These are phyloP conservation scores for Sebastolobus altivelis DNA, from an alignment of 2,797 vertebrate species.

Conservation along the genomic window DNA sequence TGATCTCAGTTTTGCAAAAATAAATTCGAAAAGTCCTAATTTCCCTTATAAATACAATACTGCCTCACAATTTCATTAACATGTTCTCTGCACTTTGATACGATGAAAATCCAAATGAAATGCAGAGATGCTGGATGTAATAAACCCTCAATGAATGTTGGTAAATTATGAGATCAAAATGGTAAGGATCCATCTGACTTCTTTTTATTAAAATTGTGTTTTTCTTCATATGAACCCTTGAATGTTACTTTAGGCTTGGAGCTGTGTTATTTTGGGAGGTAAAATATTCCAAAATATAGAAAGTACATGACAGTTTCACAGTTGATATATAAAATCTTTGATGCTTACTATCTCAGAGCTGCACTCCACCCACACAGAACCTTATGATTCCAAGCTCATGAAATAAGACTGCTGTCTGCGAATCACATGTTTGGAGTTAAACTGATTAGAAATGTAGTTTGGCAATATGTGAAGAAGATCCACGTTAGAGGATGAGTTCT, in stretches of 20 bases:
- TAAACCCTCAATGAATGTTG: background rate
- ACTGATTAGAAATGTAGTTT: slow-evolving; percentile 39
- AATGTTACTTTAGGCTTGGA: slow-evolving; percentile 7
- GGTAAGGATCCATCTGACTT: slow-evolving; percentile 1
- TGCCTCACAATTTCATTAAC: background rate
- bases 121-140: background rate
- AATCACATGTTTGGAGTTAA: slow-evolving; percentile 47
- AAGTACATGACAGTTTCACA: slow-evolving; percentile 19
- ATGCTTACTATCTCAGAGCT: slow-evolving; percentile 34
- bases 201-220: slow-evolving; percentile 24
- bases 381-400: slow-evolving; percentile 34
- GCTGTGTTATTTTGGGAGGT: slow-evolving; percentile 24
- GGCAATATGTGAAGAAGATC: slow-evolving; percentile 13
- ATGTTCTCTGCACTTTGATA: background rate
- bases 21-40: background rate
- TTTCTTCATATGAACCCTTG: background rate
- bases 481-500: slow-evolving; percentile 14
- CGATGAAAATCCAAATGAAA: background rate
- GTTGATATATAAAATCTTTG: slow-evolving; percentile 36
- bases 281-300: slow-evolving; percentile 11
- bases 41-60: background rate
- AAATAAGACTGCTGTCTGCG: slow-evolving; percentile 39
- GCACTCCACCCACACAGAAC: slow-evolving; percentile 44
- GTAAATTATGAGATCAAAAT: slow-evolving; percentile 12
- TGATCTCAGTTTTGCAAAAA: background rate